Evolutionary conservation across 2,113 vertebrate genomes (phyloP).

Genomic region (Meriones unguiculatus): DNA sequence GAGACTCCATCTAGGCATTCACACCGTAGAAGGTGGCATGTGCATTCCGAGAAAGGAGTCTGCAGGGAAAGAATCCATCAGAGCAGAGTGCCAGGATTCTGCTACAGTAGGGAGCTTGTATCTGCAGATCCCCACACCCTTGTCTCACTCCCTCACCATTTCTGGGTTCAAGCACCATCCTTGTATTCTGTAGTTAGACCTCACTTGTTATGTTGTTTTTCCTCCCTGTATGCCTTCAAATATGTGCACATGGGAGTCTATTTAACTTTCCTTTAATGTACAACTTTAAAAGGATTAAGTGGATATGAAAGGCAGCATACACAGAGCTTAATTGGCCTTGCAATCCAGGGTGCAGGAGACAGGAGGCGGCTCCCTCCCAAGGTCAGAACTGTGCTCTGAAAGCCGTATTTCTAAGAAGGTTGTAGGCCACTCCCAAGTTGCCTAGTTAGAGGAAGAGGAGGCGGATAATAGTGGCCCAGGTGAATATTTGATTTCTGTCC

Average conservation of each 20-base stretch:
- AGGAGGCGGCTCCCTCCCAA: not conserved
- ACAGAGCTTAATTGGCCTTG: not conserved
- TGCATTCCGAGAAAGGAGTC: not conserved
- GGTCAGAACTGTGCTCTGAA: not conserved
- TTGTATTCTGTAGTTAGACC: too few relatives aligned
- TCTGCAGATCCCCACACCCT: too few relatives aligned
- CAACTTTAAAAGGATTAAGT: not conserved
- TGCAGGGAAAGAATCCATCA: rapidly evolving
- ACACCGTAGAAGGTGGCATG: not conserved
- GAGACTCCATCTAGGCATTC: not conserved
- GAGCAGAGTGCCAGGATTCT: rapidly evolving
- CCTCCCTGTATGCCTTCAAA: not conserved
- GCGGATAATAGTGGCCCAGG: not conserved
- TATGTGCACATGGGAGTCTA: not conserved
- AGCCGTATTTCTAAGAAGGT: not conserved
- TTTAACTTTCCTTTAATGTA: not conserved
- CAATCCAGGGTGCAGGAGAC: not conserved
- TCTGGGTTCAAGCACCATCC: rapidly evolving
- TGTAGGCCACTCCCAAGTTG: not conserved
- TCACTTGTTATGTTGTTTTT: not conserved
- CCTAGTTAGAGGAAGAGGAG: conserved; percentile 38
- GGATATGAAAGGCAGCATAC: too few relatives aligned
- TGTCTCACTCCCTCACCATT: not conserved
- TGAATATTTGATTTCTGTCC: conserved; percentile 68
- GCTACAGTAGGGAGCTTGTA: rapidly evolving